These are phyloP conservation scores for Pollachius pollachius DNA, from an alignment of 2,113 vertebrate genomes.

Conservation along the genomic window DNA sequence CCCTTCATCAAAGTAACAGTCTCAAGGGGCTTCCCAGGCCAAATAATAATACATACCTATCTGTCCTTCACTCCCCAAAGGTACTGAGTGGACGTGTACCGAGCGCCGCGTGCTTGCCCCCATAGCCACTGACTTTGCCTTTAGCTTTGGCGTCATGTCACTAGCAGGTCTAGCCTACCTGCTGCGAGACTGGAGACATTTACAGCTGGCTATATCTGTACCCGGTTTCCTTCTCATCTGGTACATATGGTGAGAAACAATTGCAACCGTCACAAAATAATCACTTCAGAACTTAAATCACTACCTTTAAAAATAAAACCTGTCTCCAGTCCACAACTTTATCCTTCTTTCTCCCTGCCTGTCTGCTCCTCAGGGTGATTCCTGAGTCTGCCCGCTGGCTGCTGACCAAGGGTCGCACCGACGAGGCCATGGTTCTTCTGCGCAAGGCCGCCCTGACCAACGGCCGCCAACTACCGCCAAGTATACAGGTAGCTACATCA, in stretches of 20 bases:
- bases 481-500: constrained; percentile 46
- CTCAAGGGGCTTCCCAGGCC: too few species aligned
- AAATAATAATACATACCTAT: too few species aligned
- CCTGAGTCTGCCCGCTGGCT: constrained; percentile 87
- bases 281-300: too few species aligned
- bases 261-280: too few species aligned
- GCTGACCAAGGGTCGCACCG: constrained; percentile 70
- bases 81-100: constrained; percentile 88
- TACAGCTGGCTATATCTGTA: constrained; percentile 83
- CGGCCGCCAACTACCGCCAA: constrained; percentile 63
- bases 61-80: constrained; percentile 56
- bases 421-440: constrained; percentile 79
- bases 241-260: constrained; percentile 82
- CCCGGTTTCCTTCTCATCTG: constrained; percentile 82
- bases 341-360: background rate
- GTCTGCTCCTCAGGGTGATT: constrained; percentile 67
- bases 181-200: constrained; percentile 85
- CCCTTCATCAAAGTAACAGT: too few species aligned
- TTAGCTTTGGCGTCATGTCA: constrained; percentile 84
- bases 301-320: too few species aligned
- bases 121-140: constrained; percentile 78
- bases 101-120: constrained; percentile 78
- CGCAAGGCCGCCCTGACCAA: constrained; percentile 79
- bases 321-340: background rate
- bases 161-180: constrained; percentile 83